These are phyloP conservation scores for Protobothrops flavoviridis DNA, from an alignment of 2,113 vertebrate genomes.

Conservation along the genomic window DNA sequence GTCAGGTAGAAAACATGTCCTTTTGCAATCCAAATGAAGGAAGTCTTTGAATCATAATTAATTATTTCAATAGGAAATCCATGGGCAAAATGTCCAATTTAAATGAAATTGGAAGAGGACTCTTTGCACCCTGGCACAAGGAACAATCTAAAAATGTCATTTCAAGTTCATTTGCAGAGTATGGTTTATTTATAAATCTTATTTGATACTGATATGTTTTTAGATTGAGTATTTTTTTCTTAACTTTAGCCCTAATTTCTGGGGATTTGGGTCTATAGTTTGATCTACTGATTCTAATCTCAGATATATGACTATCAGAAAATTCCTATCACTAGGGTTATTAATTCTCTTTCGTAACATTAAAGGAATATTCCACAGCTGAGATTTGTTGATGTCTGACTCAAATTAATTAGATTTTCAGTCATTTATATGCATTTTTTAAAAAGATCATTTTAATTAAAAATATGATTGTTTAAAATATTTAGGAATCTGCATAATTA, in stretches of 20 bases:
- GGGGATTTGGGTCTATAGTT: neutral
- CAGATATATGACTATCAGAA: neutral
- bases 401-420: slow-evolving; percentile 6
- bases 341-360: neutral
- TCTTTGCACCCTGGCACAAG: neutral
- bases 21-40: neutral
- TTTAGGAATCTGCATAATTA: neutral
- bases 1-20: slow-evolving; percentile 1
- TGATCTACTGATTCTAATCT: neutral
- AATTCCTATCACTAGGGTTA: neutral
- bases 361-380: neutral
- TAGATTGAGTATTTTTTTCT: neutral
- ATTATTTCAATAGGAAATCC: neutral
- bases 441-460: neutral
- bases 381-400: neutral
- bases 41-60: slow-evolving; percentile 2
- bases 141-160: neutral
- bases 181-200: neutral
- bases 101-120: neutral
- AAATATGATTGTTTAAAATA: neutral
- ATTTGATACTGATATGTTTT: neutral
- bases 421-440: neutral
- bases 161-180: neutral
- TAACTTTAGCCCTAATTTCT: neutral
- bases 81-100: neutral